Base-by-base conservation (phyloP, 2,888 invertebrate species). In the Mesoligia furuncula region DNA sequence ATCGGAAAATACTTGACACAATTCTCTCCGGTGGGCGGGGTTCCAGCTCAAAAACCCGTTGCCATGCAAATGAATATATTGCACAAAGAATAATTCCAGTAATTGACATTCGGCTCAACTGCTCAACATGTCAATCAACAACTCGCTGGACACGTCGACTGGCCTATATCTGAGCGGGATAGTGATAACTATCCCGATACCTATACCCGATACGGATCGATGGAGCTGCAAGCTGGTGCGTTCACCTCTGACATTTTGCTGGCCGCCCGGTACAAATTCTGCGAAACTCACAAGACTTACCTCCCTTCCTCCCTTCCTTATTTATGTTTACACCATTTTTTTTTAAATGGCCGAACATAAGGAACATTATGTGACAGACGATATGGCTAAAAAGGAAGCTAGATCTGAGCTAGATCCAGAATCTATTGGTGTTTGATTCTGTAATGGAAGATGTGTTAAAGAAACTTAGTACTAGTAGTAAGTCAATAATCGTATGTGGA, bases 161-260 rank as follows among this genome's bases (percentile, higher is more conserved):
- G 79, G 48, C 85, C 84, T 79, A 79, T 64, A 85, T 85, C 39
- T 68, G 64, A 76, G 59, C 70, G 57, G 81, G 66, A 42, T 75
- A 39, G 61, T 83, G 75, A 75, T 86, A 78, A 87, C 80, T 76
- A 65, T 27, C 54, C 73, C 65, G 80, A 85, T 87, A 84, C 84
- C 36, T 36, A 36, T 36, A 6, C 54, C 73, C 62, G 80, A 85
- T 87, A 84, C 84, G 77, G 86, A 89, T 89, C 89, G 87, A 89
- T 89, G 77, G 81, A 81, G 81, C 79, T 87, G 85, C 87, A 84
- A 36, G 24, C 64, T n/a, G 54, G 89, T 83, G 70, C 89, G 80
- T 80, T 85, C 66, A 89, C 87, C 88, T 75, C 66, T 84, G 84
- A 85, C 86, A 85, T 84, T 83, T 45, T 39, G 59, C 62, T 67